Conservation (phyloP, 1,140 invertebrate genomes). For the Phenacoccus solenopsis region DNA sequence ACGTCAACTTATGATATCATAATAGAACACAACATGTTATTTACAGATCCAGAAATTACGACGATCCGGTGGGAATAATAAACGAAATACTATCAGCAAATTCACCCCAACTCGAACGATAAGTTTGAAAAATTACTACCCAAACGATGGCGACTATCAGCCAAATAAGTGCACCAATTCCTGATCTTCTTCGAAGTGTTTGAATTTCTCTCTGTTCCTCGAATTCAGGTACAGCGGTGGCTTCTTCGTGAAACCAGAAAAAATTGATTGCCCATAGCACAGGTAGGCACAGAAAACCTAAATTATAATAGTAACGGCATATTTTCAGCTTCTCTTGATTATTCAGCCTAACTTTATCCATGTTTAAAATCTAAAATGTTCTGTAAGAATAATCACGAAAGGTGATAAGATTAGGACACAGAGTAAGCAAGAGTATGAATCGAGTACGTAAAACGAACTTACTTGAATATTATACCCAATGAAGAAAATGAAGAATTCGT, state of each 20-base stretch:
- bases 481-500: too few species aligned
- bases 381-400: too few species aligned
- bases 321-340: constrained; percentile 20
- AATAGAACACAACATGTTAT: too few species aligned
- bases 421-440: too few species aligned
- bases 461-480: too few species aligned
- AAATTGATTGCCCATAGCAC: constrained; percentile 84
- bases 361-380: too few species aligned
- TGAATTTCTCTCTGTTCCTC: constrained; percentile 34
- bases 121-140: constrained; percentile 66
- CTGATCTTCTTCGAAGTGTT: constrained; percentile 76
- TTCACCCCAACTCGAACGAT: constrained; percentile 68
- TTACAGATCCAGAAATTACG: too few species aligned
- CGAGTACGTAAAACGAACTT: too few species aligned
- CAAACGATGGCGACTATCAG: constrained; percentile 50
- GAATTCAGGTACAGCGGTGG: constrained; percentile 53
- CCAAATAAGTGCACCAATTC: constrained; percentile 63
- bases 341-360: neutral
- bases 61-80: constrained; percentile 61
- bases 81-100: constrained; percentile 73
- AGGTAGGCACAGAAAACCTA: constrained; percentile 71
- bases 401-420: too few species aligned
- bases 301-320: constrained; percentile 40
- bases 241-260: constrained; percentile 82
- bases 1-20: too few species aligned